Evolutionary conservation across 1,140 invertebrate genomes (phyloP).

Genomic region (Harlomillsia oculata): DNA sequence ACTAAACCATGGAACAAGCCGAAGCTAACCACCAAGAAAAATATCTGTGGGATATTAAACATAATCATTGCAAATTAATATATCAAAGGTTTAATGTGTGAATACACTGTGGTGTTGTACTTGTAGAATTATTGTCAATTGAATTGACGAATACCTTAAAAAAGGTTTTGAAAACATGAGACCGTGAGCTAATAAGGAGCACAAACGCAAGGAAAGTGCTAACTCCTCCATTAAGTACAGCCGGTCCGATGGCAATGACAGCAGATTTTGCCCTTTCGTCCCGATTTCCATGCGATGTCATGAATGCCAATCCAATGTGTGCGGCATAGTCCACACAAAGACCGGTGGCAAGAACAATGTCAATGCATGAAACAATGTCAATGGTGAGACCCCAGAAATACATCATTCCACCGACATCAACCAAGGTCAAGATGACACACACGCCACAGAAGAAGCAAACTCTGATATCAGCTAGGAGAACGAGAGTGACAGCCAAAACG

Average conservation of each 20-base stretch:
- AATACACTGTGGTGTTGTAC: no score
- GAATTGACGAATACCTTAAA: constrained; percentile 42
- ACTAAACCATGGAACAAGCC: no score
- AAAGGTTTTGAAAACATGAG: constrained; percentile 45
- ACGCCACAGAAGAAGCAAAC: constrained; percentile 34
- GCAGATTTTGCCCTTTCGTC: constrained; percentile 39
- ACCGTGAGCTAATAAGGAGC: constrained; percentile 43
- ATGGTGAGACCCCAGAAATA: constrained; percentile 49
- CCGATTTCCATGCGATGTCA: constrained; percentile 11
- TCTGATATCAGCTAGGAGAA: constrained; percentile 44
- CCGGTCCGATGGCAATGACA: constrained; percentile 43
- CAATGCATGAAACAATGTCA: constrained; percentile 50
- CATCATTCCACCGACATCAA: constrained; percentile 49
- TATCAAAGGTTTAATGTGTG: no score
- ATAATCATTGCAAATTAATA: no score
- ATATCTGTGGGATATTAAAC: no score
- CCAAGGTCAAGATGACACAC: constrained; percentile 48
- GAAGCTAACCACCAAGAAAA: no score
- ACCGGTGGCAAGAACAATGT: constrained; percentile 45
- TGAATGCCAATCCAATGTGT: constrained; percentile 41
- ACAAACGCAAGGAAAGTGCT: constrained; percentile 48
- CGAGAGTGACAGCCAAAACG: constrained; percentile 46
- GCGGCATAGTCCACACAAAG: constrained; percentile 52
- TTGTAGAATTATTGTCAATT: not conserved
- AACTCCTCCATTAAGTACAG: constrained; percentile 47